Conservation (phyloP, 2,797 vertebrate species). For the Smutsia temminckii region DNA sequence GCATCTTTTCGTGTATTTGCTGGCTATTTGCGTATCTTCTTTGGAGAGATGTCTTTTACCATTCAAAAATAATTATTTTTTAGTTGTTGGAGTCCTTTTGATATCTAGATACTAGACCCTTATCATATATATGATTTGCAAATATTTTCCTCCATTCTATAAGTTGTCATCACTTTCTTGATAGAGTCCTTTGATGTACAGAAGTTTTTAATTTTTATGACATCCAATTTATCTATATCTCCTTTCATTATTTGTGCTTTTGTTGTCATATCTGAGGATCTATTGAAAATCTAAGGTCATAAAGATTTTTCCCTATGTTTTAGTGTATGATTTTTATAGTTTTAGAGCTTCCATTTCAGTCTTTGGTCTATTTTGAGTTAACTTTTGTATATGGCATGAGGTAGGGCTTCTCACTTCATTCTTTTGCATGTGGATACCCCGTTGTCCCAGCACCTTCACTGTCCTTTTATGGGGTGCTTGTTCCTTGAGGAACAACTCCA, state of each 20-base stretch:
- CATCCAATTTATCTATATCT: not conserved
- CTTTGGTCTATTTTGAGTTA: not conserved
- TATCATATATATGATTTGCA: not conserved
- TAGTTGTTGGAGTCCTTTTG: not conserved
- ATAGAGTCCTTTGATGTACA: not conserved
- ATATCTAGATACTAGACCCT: not conserved
- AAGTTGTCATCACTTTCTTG: not conserved
- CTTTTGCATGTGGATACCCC: not conserved
- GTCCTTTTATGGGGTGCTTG: not conserved
- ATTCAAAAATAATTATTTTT: not conserved
- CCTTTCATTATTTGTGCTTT: not conserved
- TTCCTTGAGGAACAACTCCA: not conserved
- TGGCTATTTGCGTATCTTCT: not conserved
- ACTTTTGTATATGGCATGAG: not conserved
- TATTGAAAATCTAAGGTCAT: not conserved
- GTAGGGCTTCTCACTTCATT: not conserved
- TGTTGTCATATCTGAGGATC: not conserved
- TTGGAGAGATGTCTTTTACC: not conserved
- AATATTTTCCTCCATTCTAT: not conserved
- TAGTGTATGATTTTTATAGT: not conserved
- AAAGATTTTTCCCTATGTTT: not conserved
- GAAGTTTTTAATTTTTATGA: not conserved
- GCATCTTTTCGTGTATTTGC: not conserved
- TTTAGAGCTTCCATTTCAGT: not conserved
- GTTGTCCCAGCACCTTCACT: not conserved